Evolutionary conservation across 2,888 invertebrate species (phyloP), one percentile per base, ranked within the genome.

Genomic region (Cantharis rufa): DNA sequence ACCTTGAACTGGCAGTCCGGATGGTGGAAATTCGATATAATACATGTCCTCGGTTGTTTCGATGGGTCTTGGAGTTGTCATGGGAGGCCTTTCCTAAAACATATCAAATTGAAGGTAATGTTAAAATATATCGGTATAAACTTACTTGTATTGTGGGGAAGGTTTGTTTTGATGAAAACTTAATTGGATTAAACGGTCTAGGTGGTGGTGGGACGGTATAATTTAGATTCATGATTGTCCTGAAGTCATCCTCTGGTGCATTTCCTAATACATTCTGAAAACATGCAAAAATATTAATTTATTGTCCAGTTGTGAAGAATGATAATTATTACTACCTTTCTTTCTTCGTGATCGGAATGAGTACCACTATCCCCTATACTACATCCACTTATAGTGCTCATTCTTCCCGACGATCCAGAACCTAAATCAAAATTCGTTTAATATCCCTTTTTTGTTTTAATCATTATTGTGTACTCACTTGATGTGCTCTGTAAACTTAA

Each of bases 311-410:
- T 13, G 7, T 9, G 1, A 15, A 28, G 3, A 64, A 16, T 18
- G 2, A 21, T 16, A 18, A 64, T 18, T 62, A 28, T 48, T 75
- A 9, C 15, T 80, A 89, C 90, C 86, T 90, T 89, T 79, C 94
- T 92, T 74, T 95, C 95, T 79, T 96, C 96, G 72, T 92, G 92
- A 86, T 96, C 96, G 0, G 96, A 96, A 85, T 95, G 95, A 0
- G 95, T 94, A 74, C 96, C 95, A 84, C 95, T 95, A 83, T 96
- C 96, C 0, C 94, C 95, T 0, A 94, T 90, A 83, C 95, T 95
- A 32, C 93, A 93, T 3, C 94, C 95, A 82, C 95, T 95, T 10
- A 94, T 94, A 2, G 94, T 95, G 83, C 96, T 96, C 86, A 95
- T 91, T 11, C 95, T 91, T 0, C 95, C 95, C 0, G 95, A 95